phyloP scores from a whole-genome alignment of 2,797 vertebrate species.

The Harpagifer antarcticus region DNA sequence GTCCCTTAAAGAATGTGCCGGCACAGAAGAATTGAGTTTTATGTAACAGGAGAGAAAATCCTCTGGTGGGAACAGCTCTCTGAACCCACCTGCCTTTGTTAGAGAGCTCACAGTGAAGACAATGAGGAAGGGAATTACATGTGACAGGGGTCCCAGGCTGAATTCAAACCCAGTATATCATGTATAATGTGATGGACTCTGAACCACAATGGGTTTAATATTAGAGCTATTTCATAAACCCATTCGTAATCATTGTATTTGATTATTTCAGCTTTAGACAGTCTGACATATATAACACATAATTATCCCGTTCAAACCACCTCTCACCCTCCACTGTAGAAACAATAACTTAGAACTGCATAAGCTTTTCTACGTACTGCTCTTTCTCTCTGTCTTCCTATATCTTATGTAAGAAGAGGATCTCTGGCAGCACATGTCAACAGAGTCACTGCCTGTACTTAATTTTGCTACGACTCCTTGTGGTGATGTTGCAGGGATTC shows the following conservation, averaged over 20 bases:
- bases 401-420: constrained; percentile 43
- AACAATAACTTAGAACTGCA: constrained; percentile 16
- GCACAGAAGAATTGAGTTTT: background rate
- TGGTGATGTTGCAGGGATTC: constrained; percentile 20
- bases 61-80: background rate
- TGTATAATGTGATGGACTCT: constrained; percentile 1
- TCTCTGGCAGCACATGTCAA: constrained; percentile 22
- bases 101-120: constrained; percentile 16
- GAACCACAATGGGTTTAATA: background rate
- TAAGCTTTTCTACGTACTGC: background rate
- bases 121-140: constrained; percentile 1
- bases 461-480: constrained; percentile 24
- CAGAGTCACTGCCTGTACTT: constrained; percentile 34
- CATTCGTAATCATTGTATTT: constrained; percentile 27
- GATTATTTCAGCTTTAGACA: constrained; percentile 16
- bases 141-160: constrained; percentile 11
- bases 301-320: constrained; percentile 39
- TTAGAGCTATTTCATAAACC: constrained; percentile 14
- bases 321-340: constrained; percentile 1
- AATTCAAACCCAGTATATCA: background rate
- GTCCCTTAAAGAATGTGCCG: background rate
- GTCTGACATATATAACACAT: constrained; percentile 18
- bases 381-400: constrained; percentile 16
- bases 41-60: background rate
- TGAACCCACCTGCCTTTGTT: constrained; percentile 15